phyloP scores from a whole-genome alignment of 2,797 vertebrate species.

The Chelidonichthys spinosus region DNA sequence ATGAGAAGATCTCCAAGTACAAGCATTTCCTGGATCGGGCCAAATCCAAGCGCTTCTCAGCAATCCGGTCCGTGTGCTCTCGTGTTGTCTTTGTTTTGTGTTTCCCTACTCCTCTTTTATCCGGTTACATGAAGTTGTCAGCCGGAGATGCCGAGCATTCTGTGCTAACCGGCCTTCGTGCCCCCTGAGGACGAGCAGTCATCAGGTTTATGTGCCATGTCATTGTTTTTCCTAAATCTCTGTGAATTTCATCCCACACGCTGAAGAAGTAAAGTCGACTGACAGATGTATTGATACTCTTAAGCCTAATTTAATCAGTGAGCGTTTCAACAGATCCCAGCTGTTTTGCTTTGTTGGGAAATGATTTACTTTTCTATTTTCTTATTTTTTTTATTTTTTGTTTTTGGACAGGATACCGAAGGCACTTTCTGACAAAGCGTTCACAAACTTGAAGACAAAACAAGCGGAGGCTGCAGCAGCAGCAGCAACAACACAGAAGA shows the following conservation, averaged over 20 bases:
- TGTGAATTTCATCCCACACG: conserved; percentile 36
- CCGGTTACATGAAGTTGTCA: conserved; percentile 39
- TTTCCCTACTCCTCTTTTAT: conserved; percentile 9
- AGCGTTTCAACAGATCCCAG: conserved; percentile 38
- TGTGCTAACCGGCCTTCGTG: conserved; percentile 22
- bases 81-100: conserved; percentile 33
- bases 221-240: conserved; percentile 32
- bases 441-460: conserved; percentile 82
- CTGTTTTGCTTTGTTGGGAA: conserved; percentile 38
- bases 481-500: conserved; percentile 72
- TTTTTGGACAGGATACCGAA: conserved; percentile 90
- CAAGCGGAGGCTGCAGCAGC: conserved; percentile 62
- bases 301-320: conserved; percentile 21
- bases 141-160: conserved; percentile 47
- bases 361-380: conserved; percentile 30
- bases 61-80: conserved; percentile 87
- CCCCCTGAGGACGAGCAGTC: conserved; percentile 20
- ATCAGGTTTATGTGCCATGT: conserved; percentile 34
- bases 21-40: conserved; percentile 96
- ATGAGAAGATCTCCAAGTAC: conserved; percentile 95
- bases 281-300: conserved; percentile 9
- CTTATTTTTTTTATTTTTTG: conserved; percentile 33
- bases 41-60: conserved; percentile 95
- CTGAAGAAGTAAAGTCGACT: conserved; percentile 23
- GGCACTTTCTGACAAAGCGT: conserved; percentile 87